Evolutionary conservation across 2,888 invertebrate genomes (phyloP), one percentile per base, ranked within the genome.

Genomic region (Sphaerolaimus hirsutus): DNA sequence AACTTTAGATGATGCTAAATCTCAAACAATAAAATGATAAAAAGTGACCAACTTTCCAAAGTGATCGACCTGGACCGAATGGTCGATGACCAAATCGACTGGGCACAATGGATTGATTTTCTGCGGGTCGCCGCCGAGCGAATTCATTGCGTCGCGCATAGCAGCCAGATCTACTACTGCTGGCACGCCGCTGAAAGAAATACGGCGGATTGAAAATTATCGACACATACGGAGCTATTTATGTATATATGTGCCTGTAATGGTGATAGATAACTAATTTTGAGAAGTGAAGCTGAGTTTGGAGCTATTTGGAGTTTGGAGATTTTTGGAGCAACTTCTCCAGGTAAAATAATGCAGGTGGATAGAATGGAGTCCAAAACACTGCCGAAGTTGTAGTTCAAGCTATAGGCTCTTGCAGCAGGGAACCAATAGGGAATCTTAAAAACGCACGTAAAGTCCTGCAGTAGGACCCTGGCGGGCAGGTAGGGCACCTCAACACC

Each of bases 131-230:
- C 87, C 89, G 0, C 80, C 80, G 3, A 93, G 69, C 23, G 72
- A 68, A 54, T 78, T 75, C 0, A 97, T 83, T 0, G 89, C 87
- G 66, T 91, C 89, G 49, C 93, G 72, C 93, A 97, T 93, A 1
- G 89, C 87, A 17, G 93, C 93, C 69, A 97, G 86, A 68, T 97
- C 93, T 1, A 97, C 93, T 24, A 97, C 86, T 0, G 89, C 91
- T 1, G 93, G 93, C 0, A 97, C 91, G 2, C 93, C 93, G 17
- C 91, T 97, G 53, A 40, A 62, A 57, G 45, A 23, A 26, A 25
- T 10, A 19, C n/a, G n/a, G n/a, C n/a, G n/a, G n/a, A n/a, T n/a
- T n/a, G n/a, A n/a, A n/a, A n/a, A n/a, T n/a, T n/a, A n/a, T n/a
- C n/a, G n/a, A n/a, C n/a, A n/a, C n/a, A n/a, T n/a, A n/a, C n/a